These are phyloP conservation scores for Aldabrachelys gigantea DNA, from an alignment of 2,113 vertebrate genomes.

Conservation along the genomic window DNA sequence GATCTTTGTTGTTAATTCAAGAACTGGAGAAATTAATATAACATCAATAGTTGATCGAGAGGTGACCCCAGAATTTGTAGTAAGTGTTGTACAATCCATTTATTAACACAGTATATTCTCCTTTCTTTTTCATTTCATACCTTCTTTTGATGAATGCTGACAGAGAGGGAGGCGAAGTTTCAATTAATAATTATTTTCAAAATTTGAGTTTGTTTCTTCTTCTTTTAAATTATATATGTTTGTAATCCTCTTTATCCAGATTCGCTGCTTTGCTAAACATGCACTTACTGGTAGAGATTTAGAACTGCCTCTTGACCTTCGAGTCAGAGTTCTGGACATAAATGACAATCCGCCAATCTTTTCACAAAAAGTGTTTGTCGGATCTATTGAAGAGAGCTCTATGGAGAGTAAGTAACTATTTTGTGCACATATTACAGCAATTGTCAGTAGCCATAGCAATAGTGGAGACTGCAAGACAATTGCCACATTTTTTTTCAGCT, in stretches of 20 bases:
- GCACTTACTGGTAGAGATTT: conserved; percentile 72
- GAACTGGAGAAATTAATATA: conserved; percentile 85
- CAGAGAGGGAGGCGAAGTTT: background rate
- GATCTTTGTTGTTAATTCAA: conserved; percentile 80
- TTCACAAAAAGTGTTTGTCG: conserved; percentile 74
- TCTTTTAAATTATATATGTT: background rate
- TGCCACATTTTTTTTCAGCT: background rate
- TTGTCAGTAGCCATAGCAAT: background rate
- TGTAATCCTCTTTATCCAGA: conserved; percentile 70
- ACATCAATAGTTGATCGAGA: conserved; percentile 88
- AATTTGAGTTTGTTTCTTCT: background rate
- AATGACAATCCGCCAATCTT: conserved; percentile 85
- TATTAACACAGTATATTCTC: background rate
- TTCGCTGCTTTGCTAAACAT: conserved; percentile 79
- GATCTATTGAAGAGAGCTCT: conserved; percentile 79
- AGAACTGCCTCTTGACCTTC: conserved; percentile 80
- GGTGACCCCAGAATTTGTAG: conserved; percentile 79
- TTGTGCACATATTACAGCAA: background rate
- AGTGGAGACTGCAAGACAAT: background rate
- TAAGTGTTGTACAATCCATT: conserved; percentile 59
- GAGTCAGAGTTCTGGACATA: conserved; percentile 83
- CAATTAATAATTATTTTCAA: background rate
- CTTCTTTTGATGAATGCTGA: background rate
- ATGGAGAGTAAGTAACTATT: conserved; percentile 77
- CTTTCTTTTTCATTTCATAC: background rate